Evolutionary conservation across 2,113 vertebrate genomes (phyloP), one percentile per base, ranked within the genome.

Genomic region (Thinocorus orbignyianus): DNA sequence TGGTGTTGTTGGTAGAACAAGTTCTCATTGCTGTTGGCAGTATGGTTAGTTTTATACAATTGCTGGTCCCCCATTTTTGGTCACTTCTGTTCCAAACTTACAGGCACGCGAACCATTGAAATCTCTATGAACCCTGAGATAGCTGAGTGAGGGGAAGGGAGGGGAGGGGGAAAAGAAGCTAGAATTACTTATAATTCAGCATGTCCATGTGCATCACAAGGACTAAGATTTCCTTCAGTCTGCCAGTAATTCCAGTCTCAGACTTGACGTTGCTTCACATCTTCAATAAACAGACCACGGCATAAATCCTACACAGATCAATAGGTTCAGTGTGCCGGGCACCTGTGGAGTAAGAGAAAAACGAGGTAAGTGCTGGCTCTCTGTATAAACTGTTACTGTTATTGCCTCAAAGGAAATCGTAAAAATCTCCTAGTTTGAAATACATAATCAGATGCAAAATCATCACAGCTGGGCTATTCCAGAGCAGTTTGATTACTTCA

Each of bases 31-130:
- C 96, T 89, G 74, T 98, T 98, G 88, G 97, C 95, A 91, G 97
- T 92, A 42, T 98, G 98, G 92, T 97, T 98, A 79, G 97, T 95
- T 97, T 98, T 98, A 93, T 98, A 99, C 46, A 99, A 96, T 30
- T 98, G 97, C 97, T 99, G 98, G 84, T 99, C 98, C 81, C 98
- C 98, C 98, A 99, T 99, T 95, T 95, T 96, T 97, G 94, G 96
- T 96, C 61, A 96, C 96, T 95, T 97, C 86, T 97, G 46, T 96
- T 81, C 89, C 95, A 95, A 97, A 73, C 41, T 97, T 97, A 93
- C 95, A 97, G 97, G 97, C 97, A 97, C 97, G 4, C 92, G 55
- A 97, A 98, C 97, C 98, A 98, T 97, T 98, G 97, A 98, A 97
- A 97, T 86, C 82, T 95, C 92, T 91, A 86, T 93, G 97, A 97